Evolutionary conservation across 2,113 vertebrate genomes (phyloP).

Genomic region (Caranx ignobilis): DNA sequence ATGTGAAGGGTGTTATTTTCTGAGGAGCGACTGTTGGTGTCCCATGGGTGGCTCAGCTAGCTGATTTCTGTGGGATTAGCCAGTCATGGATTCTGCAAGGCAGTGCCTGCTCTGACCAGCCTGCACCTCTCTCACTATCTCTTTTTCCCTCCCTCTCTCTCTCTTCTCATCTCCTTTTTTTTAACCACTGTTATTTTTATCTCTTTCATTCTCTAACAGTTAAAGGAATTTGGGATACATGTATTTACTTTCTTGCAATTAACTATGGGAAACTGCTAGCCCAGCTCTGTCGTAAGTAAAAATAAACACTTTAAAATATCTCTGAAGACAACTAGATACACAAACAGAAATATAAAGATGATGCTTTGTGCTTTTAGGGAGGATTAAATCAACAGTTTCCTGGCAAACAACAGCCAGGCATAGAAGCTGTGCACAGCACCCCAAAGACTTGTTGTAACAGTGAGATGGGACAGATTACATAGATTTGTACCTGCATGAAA

Average conservation of each 20-base stretch:
- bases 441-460: not conserved
- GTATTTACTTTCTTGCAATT: not conserved
- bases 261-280: too few species aligned
- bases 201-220: not conserved
- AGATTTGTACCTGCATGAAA: not conserved
- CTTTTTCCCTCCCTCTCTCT: not conserved
- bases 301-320: not conserved
- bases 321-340: not conserved
- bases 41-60: slow-evolving; percentile 49
- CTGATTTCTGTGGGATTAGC: slow-evolving; percentile 57
- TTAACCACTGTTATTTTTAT: not conserved
- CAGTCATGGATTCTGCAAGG: slow-evolving; percentile 45
- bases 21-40: slow-evolving; percentile 40
- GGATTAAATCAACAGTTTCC: not conserved
- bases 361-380: not conserved
- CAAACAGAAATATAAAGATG: too few species aligned
- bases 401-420: not conserved
- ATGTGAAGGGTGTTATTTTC: slow-evolving; percentile 61
- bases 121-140: slow-evolving; percentile 1
- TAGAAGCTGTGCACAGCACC: not conserved
- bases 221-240: not conserved
- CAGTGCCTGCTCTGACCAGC: slow-evolving; percentile 24
- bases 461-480: not conserved
- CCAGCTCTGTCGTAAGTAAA: not conserved
- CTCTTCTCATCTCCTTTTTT: not conserved